A percentile compares a stretch with the other conserved stretches of the same genome.
Conservation (phyloP, 2,888 invertebrate species). For the Girardia tigrina region DNA sequence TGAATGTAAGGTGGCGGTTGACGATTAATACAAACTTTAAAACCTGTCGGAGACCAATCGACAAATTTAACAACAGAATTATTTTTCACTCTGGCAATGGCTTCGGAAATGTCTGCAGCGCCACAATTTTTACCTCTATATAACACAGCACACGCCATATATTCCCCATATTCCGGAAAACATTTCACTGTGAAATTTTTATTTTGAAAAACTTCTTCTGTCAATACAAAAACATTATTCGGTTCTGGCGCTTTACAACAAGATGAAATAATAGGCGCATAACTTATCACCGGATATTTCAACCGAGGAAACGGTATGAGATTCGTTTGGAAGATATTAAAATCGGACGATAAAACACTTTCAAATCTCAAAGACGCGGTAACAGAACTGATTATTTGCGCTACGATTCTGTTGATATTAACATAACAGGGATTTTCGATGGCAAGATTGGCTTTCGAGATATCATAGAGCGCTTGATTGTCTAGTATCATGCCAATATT, state of each 20-base stretch:
- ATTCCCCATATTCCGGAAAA: conserved; percentile 45
- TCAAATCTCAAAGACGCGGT: conserved; percentile 51
- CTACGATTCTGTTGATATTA: conserved; percentile 73
- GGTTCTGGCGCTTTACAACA: neutral
- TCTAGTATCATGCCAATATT: conserved; percentile 60
- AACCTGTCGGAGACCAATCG: conserved; percentile 36
- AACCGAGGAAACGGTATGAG: conserved; percentile 17
- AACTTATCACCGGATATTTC: conserved; percentile 13
- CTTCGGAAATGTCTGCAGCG: conserved; percentile 39
- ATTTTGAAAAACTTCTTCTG: conserved; percentile 70
- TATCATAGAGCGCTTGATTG: conserved; percentile 40
- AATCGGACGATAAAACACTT: conserved; percentile 52
- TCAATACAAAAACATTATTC: conserved; percentile 60
- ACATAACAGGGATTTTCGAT: conserved; percentile 69
- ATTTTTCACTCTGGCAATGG: conserved; percentile 24
- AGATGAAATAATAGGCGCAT: conserved; percentile 28
- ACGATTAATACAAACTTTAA: conserved; percentile 64
- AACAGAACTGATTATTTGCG: conserved; percentile 58
- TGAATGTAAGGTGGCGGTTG: conserved; percentile 51
- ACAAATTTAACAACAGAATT: conserved; percentile 30
- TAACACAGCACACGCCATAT: conserved; percentile 49
- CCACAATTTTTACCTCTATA: conserved; percentile 40
- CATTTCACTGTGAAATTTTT: conserved; percentile 75
- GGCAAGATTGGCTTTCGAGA: conserved; percentile 59
- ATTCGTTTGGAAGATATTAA: conserved; percentile 38